Evolutionary conservation across 2,113 vertebrate genomes (phyloP), one percentile per base, ranked within the genome.

Genomic region (Gallinago media): DNA sequence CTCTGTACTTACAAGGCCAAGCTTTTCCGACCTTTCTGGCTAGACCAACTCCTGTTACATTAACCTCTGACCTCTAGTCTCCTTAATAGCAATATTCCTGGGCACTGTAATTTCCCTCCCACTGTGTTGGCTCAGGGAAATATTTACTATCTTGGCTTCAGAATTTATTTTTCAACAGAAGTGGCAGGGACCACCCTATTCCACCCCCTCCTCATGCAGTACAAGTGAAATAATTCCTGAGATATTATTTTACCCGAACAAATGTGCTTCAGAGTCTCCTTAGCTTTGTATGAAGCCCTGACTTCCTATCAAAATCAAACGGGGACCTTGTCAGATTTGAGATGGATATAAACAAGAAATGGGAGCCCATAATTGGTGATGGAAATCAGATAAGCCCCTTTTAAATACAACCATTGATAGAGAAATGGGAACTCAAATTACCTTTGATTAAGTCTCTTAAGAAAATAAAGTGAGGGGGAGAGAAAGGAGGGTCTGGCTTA

Each of bases 291-390:
- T 2, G 96, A 97, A 98, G 97, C 92, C 94, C 96, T 89, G 94
- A 98, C 96, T 98, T 98, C 98, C 98, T 98, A 98, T 96, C 94
- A 97, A 97, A 98, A 97, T 97, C 98, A 98, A 98, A 97, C 96
- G 92, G 62, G 92, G 97, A 93, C 96, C 97, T 97, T 98, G 98
- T 98, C 98, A 98, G 97, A 97, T 97, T 95, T 70, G 86, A 97
- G 97, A 96, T 97, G 96, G 98, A 98, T 98, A 98, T 98, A 98
- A 98, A 98, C 98, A 98, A 98, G 98, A 98, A 98, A 98, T 96
- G 97, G 96, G 97, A 98, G 94, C 98, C 95, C 92, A 83, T 98
- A 98, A 98, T 98, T 98, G 98, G 92, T 97, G 97, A 98, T 97
- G 98, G 98, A 98, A 98, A 98, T 98, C 98, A 98, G 98, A 98